Evolutionary conservation across 2,888 invertebrate genomes (phyloP).

Genomic region (Himalopsyche japonica): DNA sequence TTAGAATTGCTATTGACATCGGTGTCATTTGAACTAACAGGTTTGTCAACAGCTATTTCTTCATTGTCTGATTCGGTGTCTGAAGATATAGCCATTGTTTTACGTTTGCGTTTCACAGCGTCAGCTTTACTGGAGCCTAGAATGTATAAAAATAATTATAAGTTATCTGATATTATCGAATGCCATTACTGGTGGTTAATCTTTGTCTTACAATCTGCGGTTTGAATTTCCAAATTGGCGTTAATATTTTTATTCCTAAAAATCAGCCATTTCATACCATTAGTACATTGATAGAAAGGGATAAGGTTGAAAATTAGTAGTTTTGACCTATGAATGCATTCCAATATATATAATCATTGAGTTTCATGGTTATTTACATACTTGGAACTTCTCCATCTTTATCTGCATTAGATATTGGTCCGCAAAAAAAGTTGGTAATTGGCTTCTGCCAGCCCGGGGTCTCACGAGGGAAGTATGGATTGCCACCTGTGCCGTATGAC

Average conservation of each 20-base stretch:
- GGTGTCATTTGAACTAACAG: neutral
- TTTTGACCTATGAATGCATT: too few species aligned
- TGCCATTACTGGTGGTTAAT: too few species aligned
- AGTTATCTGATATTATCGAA: neutral
- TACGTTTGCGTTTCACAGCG: neutral
- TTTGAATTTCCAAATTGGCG: neutral
- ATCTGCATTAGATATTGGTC: neutral
- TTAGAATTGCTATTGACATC: neutral
- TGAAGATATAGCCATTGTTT: constrained; percentile 4
- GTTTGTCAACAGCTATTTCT: neutral
- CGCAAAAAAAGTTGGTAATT: constrained; percentile 57
- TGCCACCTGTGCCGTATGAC: constrained; percentile 46
- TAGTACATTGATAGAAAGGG: too few species aligned
- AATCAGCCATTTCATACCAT: too few species aligned
- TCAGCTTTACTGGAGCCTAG: neutral
- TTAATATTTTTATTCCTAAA: neutral
- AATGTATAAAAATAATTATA: neutral
- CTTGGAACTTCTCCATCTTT: neutral
- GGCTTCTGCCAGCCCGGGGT: constrained; percentile 63
- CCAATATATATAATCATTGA: too few species aligned
- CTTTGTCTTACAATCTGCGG: too few species aligned
- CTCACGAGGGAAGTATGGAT: constrained; percentile 59
- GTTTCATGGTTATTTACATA: neutral
- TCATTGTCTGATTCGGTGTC: constrained; percentile 31
- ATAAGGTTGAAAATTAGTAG: too few species aligned